These are phyloP conservation scores for Pipistrellus kuhlii DNA, from an alignment of 2,797 vertebrate genomes.

Conservation along the genomic window DNA sequence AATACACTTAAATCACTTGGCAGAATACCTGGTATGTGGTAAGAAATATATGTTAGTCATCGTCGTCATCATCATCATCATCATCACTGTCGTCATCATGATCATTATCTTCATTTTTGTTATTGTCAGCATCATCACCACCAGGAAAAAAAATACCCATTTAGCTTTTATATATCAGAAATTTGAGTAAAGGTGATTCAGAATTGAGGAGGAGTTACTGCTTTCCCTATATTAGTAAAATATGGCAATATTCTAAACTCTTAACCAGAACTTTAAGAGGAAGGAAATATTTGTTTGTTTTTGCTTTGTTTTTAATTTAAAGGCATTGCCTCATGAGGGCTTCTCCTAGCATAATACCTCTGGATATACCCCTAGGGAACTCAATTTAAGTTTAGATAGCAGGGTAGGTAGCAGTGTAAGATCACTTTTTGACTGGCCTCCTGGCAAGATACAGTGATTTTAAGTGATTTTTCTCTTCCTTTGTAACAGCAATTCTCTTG, in stretches of 20 bases:
- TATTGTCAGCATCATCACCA: neutral
- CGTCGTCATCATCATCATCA: neutral
- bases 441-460: conserved; percentile 44
- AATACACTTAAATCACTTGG: conserved; percentile 32
- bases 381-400: conserved; percentile 55
- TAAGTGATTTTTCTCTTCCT: conserved; percentile 56
- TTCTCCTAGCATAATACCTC: neutral
- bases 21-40: neutral
- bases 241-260: neutral
- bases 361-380: neutral
- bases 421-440: conserved; percentile 21
- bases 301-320: conserved; percentile 26
- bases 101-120: neutral
- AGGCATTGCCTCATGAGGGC: neutral
- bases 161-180: conserved; percentile 38
- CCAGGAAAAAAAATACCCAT: neutral
- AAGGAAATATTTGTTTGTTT: neutral
- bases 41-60: conserved; percentile 25
- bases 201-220: conserved; percentile 1
- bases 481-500: conserved; percentile 55
- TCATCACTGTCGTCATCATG: neutral
- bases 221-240: conserved; percentile 46
- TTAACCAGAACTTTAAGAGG: conserved; percentile 30
- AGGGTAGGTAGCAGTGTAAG: neutral
- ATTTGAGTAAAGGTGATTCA: conserved; percentile 41